phyloP scores from a whole-genome alignment of 1,140 invertebrate genomes.

The Cherax destructor region DNA sequence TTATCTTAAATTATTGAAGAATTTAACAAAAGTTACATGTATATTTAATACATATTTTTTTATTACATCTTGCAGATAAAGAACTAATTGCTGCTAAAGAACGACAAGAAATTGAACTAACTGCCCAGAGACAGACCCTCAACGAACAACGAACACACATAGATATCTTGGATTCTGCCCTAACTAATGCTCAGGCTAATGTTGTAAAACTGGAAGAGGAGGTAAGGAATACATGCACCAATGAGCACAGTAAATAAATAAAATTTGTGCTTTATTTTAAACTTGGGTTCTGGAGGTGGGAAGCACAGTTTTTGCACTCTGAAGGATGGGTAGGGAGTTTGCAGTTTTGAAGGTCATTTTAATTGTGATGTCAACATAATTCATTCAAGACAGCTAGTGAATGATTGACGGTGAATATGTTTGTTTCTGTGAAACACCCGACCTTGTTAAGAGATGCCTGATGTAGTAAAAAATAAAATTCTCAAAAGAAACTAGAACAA shows the following conservation, averaged over 20 bases:
- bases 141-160: slow-evolving; percentile 94
- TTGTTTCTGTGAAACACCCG: too few relatives aligned
- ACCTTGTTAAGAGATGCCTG: too few relatives aligned
- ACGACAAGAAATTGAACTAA: slow-evolving; percentile 92
- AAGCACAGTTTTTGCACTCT: too few relatives aligned
- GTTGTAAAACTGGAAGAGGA: slow-evolving; percentile 93
- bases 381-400: too few relatives aligned
- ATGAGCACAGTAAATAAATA: not conserved
- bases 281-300: too few relatives aligned
- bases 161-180: slow-evolving; percentile 93
- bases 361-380: too few relatives aligned
- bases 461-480: too few relatives aligned
- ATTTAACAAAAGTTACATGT: not conserved
- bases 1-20: not conserved
- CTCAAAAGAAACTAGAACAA: too few relatives aligned
- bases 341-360: too few relatives aligned
- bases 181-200: slow-evolving; percentile 92
- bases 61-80: slow-evolving; percentile 81
- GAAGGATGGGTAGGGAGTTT: too few relatives aligned
- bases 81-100: slow-evolving; percentile 91
- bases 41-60: not conserved
- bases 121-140: slow-evolving; percentile 89
- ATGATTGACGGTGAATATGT: too few relatives aligned
- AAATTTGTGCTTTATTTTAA: not conserved
- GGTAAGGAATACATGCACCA: slow-evolving; percentile 12